A percentile compares a stretch with the other conserved stretches of the same genome.
These are phyloP conservation scores for Linnaemya vulpina DNA, from an alignment of 2,888 invertebrate genomes.

Conservation along the genomic window DNA sequence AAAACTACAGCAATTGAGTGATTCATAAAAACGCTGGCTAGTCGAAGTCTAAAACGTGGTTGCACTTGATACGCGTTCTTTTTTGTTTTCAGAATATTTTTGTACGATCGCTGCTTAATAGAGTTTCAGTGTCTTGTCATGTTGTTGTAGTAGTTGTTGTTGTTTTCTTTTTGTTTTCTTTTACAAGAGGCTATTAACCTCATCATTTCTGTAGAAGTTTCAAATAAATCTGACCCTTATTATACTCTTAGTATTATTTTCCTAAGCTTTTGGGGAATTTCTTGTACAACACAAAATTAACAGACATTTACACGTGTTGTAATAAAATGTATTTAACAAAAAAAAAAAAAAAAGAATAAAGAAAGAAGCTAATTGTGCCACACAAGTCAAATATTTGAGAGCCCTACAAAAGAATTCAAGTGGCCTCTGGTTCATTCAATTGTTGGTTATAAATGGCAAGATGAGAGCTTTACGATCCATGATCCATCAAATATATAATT, in stretches of 20 bases:
- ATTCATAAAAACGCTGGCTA: conserved; percentile 38
- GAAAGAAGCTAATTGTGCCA: conserved; percentile 66
- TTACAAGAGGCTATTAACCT: conserved; percentile 63
- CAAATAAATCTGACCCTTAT: conserved; percentile 37
- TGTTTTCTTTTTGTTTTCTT: conserved; percentile 3
- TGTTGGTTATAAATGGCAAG: background rate
- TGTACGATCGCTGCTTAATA: background rate
- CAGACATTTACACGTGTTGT: conserved; percentile 26
- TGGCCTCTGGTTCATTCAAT: background rate
- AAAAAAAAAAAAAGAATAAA: too few relatives aligned
- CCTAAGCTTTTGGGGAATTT: conserved; percentile 33
- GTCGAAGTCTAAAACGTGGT: conserved; percentile 1
- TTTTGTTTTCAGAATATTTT: background rate
- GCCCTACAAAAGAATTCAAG: background rate
- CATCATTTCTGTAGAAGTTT: conserved; percentile 54
- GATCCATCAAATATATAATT: too few relatives aligned
- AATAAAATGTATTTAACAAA: conserved; percentile 39
- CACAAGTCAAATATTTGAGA: conserved; percentile 44
- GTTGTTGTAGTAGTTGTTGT: conserved; percentile 7
- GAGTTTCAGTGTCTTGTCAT: conserved; percentile 26
- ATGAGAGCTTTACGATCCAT: too few relatives aligned
- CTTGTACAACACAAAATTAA: conserved; percentile 1
- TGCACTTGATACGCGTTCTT: conserved; percentile 29
- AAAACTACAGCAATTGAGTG: conserved; percentile 24
- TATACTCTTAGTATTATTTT: conserved; percentile 27